Evolutionary conservation across 2,888 invertebrate species (phyloP), one percentile per base, ranked within the genome.

Genomic region (Stictocephala bisonia): DNA sequence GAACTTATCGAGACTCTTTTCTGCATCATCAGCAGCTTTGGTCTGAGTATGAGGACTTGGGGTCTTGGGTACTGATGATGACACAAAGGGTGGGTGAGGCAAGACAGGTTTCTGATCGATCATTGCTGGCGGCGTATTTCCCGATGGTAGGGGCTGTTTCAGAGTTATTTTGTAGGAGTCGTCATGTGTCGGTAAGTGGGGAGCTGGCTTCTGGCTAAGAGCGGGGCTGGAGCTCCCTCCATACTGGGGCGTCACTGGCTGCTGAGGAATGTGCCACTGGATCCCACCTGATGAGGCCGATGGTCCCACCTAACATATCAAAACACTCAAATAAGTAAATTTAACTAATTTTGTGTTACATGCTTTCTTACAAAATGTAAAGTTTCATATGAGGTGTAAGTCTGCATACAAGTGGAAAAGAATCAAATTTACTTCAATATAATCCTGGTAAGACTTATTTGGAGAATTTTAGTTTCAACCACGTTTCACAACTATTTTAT

Each of bases 11-110:
- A 94, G 87, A 78, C 87, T 89, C 78, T 89, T 87, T 75, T 90
- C 89, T 35, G 89, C 88, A 79, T 90, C 90, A 78, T 85, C 85
- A 35, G 70, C 71, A 81, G 88, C 87, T 80, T 83, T 86, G 58
- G 50, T 31, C 18, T 24, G 56, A 18, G 90, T 89, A 82, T 90
- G 91, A 71, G 93, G 93, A 83, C 93, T 93, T 73, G 93, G 94
- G 76, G 93, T 93, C 87, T 93, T 93, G 78, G 93, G 93, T 85
- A 93, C 93, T 79, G 93, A 93, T 77, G 93, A 93, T 75, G 92
- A 90, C 78, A 91, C 91, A 75, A 60, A 66, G 31, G 48, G 50
- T 27, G 75, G 69, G 41, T 70, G 68, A 4, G 60, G 44, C 26
- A 53, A 26, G 3, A 51, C 71, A 1, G 70, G 70, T 35, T 70